Base-by-base conservation (phyloP, 2,113 vertebrate species). In the Fulmarus glacialis region DNA sequence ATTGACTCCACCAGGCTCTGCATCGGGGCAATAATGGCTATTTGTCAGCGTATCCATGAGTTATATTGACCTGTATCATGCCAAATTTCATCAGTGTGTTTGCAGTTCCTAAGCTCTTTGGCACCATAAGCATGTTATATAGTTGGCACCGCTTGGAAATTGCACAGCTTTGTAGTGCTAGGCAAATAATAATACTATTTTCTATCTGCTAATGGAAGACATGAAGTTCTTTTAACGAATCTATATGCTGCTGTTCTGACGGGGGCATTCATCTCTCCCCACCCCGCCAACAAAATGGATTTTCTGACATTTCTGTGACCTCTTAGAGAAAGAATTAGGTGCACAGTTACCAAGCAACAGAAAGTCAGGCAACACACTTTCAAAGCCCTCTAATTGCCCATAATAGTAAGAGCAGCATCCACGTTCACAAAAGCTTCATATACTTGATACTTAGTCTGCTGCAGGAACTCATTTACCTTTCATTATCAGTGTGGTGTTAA, bases 281-380 rank as follows among this genome's bases (percentile, higher is more conserved):
- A 12, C 15, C 0, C 3, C 30, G 32, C 64, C 77, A 75, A 12
- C 68, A 93, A 96, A 94, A 96, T 91, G 93, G 96, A 96, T 97
- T 92, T 96, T 97, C 96, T 98, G 97, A 97, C 97, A 97, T 98
- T 98, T 98, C 97, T 96, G 87, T 98, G 98, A 98, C 98, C 98
- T 98, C 97, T 95, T 85, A 91, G 96, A 96, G 96, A 94, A 98
- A 98, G 98, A 98, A 98, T 98, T 98, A 97, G 97, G 97, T 97
- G 96, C 97, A 97, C 82, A 87, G 98, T 98, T 98, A 98, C 98
- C 93, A 98, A 95, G 98, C 98, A 98, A 98, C 98, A 93, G 98
- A 94, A 94, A 98, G 96, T 95, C 92, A 60, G 91, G 81, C 71
- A 97, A 93, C 95, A 89, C 95, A 70, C 80, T 96, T 97, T 96